These are phyloP conservation scores for Dermolepida albohirtum DNA, from an alignment of 2,888 invertebrate genomes.

Conservation along the genomic window DNA sequence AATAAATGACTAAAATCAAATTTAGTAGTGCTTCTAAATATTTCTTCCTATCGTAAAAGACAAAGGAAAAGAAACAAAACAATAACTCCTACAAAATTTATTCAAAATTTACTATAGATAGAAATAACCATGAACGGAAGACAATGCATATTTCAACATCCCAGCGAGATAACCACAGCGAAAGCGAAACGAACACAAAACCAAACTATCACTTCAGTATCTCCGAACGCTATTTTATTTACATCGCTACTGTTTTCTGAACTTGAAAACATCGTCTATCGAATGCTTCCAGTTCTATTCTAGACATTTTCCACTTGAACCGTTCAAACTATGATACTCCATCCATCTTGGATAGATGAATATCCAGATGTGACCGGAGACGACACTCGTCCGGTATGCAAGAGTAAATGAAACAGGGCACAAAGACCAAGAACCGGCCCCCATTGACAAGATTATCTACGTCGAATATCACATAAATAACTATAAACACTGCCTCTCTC, in stretches of 20 bases:
- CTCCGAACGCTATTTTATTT: too few relatives aligned
- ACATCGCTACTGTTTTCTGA: constrained; percentile 1
- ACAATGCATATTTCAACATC: too few relatives aligned
- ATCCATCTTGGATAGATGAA: constrained; percentile 23
- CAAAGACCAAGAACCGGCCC: constrained; percentile 26
- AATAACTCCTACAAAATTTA: too few relatives aligned
- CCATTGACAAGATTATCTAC: constrained; percentile 57
- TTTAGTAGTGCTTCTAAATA: too few relatives aligned
- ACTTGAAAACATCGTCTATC: background rate
- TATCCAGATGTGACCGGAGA: constrained; percentile 28
- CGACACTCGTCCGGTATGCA: constrained; percentile 19
- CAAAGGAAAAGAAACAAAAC: too few relatives aligned
- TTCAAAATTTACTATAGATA: too few relatives aligned
- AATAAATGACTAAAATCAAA: too few relatives aligned
- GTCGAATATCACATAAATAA: constrained; percentile 63
- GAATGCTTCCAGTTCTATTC: background rate
- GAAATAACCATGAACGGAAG: too few relatives aligned
- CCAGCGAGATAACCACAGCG: too few relatives aligned
- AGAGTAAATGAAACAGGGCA: constrained; percentile 14
- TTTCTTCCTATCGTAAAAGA: too few relatives aligned
- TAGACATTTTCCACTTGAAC: constrained; percentile 4
- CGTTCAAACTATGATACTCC: background rate
- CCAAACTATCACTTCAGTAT: too few relatives aligned
- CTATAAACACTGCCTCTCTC: constrained; percentile 61
- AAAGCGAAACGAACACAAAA: too few relatives aligned